phyloP scores from a whole-genome alignment of 2,888 invertebrate genomes.

The Polydrusus pterygomalis region DNA sequence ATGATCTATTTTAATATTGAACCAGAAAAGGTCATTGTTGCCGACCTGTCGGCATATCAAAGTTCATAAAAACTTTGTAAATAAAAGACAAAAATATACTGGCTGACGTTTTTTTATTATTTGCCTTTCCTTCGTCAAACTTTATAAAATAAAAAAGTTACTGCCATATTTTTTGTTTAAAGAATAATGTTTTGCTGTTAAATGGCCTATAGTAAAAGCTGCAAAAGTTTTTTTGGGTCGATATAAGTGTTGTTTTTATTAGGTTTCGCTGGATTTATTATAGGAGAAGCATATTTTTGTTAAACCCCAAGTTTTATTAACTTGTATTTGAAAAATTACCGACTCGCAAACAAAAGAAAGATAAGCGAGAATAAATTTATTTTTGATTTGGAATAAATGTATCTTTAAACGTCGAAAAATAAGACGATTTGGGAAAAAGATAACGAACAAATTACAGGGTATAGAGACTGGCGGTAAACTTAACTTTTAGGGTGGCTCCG shows the following conservation, averaged over 20 bases:
- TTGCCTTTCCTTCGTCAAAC: slow-evolving; percentile 13
- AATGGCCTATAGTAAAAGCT: slow-evolving; percentile 22
- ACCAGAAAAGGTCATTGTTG: neutral
- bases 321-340: slow-evolving; percentile 1
- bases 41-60: neutral
- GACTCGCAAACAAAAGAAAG: neutral
- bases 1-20: no score
- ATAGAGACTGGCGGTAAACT: no score
- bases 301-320: slow-evolving; percentile 12
- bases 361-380: neutral
- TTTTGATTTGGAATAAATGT: neutral
- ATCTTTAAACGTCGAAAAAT: neutral
- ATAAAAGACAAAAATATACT: slow-evolving; percentile 10
- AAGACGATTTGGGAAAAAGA: no score
- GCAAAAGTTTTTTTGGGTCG: slow-evolving; percentile 4
- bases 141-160: slow-evolving; percentile 27
- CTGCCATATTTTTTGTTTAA: slow-evolving; percentile 21
- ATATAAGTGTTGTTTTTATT: slow-evolving; percentile 24
- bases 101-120: slow-evolving; percentile 16
- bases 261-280: neutral
- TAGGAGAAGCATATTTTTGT: slow-evolving; percentile 1
- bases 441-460: no score
- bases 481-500: no score
- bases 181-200: slow-evolving; percentile 13
- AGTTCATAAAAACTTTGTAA: slow-evolving; percentile 11